A percentile compares a stretch with the other conserved stretches of the same genome.
These are phyloP conservation scores for Drosophila mayaguana DNA, from an alignment of 2,888 invertebrate species.

Conservation along the genomic window DNA sequence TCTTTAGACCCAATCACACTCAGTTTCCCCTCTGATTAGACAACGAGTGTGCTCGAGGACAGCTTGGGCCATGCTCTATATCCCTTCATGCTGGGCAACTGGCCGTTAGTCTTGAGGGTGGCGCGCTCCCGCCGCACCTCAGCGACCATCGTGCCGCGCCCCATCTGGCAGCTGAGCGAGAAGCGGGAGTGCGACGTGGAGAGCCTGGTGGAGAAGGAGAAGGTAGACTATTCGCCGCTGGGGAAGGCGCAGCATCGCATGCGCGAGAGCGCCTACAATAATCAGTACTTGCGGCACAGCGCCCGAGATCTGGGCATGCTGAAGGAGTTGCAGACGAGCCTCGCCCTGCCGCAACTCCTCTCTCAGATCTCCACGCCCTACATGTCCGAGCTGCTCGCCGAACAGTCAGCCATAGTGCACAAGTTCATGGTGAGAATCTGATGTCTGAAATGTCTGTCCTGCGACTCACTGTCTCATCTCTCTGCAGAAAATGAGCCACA, in stretches of 20 bases:
- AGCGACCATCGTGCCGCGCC: slow-evolving; percentile 54
- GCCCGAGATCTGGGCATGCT: slow-evolving; percentile 75
- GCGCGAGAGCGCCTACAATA: slow-evolving; percentile 66
- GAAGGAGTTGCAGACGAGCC: slow-evolving; percentile 58
- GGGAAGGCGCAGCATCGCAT: slow-evolving; percentile 71
- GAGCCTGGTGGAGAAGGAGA: slow-evolving; percentile 68
- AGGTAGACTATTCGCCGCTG: slow-evolving; percentile 60
- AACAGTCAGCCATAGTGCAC: slow-evolving; percentile 62
- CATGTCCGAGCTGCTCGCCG: slow-evolving; percentile 51
- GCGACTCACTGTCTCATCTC: background rate
- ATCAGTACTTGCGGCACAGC: slow-evolving; percentile 73
- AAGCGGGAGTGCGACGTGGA: slow-evolving; percentile 75
- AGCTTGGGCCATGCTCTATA: slow-evolving; percentile 67
- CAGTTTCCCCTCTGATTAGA: slow-evolving; percentile 9
- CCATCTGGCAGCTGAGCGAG: slow-evolving; percentile 76
- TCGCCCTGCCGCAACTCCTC: slow-evolving; percentile 57
- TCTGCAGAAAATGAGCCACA: slow-evolving; percentile 81
- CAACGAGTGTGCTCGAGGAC: slow-evolving; percentile 67
- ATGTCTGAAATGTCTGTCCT: background rate
- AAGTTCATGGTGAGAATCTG: slow-evolving; percentile 70
- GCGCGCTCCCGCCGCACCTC: background rate
- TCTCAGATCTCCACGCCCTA: slow-evolving; percentile 59
- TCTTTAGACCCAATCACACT: background rate
- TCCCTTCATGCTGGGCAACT: slow-evolving; percentile 70
- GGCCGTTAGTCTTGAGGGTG: slow-evolving; percentile 24